Base-by-base conservation (phyloP, 2,888 invertebrate genomes). In the Acrobeloides nanus region DNA sequence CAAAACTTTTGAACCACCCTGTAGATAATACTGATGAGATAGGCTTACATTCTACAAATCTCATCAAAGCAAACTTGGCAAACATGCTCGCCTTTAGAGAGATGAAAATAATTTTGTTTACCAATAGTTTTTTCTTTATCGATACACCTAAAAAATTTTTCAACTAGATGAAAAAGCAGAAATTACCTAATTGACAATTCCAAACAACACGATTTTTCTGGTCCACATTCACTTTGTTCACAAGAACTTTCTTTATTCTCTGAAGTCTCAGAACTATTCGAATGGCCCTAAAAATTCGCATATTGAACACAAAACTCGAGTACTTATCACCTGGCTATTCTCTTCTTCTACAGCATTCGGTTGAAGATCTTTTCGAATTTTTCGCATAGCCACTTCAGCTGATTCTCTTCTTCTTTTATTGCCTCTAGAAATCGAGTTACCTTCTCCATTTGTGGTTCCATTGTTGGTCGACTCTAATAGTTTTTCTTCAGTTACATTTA, bases 61-160 rank as follows among this genome's bases (percentile, higher is more conserved):
- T 59, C 48, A 29, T 64, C 63, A 39, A 61, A 62, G 48, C 63
- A 63, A 17, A 38, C 23, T 24, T 48, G 35, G 38, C 63, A 63
- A 7, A 57, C 49, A 43, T 63, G 63, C 44, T 63, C 63, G 24
- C 49, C 44, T 25, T 49, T 57, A 8, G 61, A 47, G 10, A 64
- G 27, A 38, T 64, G 64, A 38, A 51, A 64, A 18, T 46, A 52
- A 17, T 54, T 59, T 17, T 23, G 24, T 6, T 15, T 10, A 8
- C 26, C n/a, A n/a, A n/a, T n/a, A n/a, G 33, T 23, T 45, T 48
- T 39, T 4, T 10, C 18, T 26, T 27, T 12, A 25, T 24, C 10
- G 24, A 35, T 17, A n/a, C 12, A 29, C 23, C 10, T 12, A 8
- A 17, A 3, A 17, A 37, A 3, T n/a, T 15, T 17, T n/a, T 10